A percentile compares a stretch with the other conserved stretches of the same genome.
These are phyloP conservation scores for Chymomyza costata DNA, from an alignment of 1,140 invertebrate species.

Conservation along the genomic window DNA sequence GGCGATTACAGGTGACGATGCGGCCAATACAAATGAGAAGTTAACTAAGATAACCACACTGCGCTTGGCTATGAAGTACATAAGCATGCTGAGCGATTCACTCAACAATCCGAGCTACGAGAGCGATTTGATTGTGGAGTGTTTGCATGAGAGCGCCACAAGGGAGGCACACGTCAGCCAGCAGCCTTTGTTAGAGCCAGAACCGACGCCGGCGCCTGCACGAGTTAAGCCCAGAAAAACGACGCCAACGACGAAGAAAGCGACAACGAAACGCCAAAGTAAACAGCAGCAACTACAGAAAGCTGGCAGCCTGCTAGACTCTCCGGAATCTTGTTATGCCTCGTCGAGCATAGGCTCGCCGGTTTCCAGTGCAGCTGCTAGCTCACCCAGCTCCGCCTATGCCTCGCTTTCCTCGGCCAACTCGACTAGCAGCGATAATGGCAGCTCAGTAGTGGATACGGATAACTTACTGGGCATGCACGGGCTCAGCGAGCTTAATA, in stretches of 20 bases:
- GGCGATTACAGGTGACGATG: slow-evolving; percentile 65
- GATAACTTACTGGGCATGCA: slow-evolving; percentile 42
- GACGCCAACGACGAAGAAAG: slow-evolving; percentile 17
- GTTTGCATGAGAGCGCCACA: slow-evolving; percentile 48
- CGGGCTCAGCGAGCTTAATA: slow-evolving; percentile 49
- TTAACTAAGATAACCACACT: slow-evolving; percentile 92
- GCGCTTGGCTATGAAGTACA: slow-evolving; percentile 91
- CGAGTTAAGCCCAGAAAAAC: slow-evolving; percentile 28
- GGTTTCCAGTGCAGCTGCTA: slow-evolving; percentile 23
- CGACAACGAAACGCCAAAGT: not conserved
- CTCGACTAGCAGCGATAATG: slow-evolving; percentile 18
- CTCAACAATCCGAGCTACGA: slow-evolving; percentile 64
- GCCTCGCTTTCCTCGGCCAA: slow-evolving; percentile 48
- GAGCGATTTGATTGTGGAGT: slow-evolving; percentile 55
- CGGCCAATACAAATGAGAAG: slow-evolving; percentile 80
- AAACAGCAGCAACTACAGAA: not conserved
- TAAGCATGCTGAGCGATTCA: slow-evolving; percentile 79
- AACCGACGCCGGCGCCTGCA: slow-evolving; percentile 11
- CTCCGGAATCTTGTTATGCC: slow-evolving; percentile 57
- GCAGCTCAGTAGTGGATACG: slow-evolving; percentile 26
- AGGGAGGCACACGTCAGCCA: slow-evolving; percentile 31
- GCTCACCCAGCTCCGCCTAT: slow-evolving; percentile 44
- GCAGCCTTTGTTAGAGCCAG: slow-evolving; percentile 18
- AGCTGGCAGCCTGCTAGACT: no score
- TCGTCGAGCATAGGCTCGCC: slow-evolving; percentile 53